Base-by-base conservation (phyloP, 2,113 vertebrate genomes). In the Megaceryle torquata region DNA sequence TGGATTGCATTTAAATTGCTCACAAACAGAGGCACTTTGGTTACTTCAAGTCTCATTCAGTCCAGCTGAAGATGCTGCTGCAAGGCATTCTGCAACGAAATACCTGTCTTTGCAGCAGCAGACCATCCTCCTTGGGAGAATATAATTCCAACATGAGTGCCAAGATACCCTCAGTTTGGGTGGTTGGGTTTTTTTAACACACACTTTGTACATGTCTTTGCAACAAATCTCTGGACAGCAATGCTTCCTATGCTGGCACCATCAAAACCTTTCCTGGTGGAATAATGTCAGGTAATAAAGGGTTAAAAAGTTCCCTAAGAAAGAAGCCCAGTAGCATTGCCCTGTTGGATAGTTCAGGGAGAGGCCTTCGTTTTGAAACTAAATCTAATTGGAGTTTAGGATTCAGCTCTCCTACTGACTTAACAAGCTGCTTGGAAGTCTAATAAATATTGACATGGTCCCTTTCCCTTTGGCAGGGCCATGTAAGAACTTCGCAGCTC, bases 361-460 rank as follows among this genome's bases (percentile, higher is more conserved):
- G 46, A 82, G 26, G 14, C 11, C 29, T 82, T 93, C 43, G 28
- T 69, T 91, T 96, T 88, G 88, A 88, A 97, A 95, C 82, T 65
- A 93, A 93, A 96, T 91, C 76, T 96, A 82, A 93, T 82, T 87
- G 85, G 63, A 93, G 25, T 84, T 89, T 97, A 82, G 82, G 91
- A 96, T 96, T 97, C 91, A 92, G 61, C 70, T 94, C 82, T 82
- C 76, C 89, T 94, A 80, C 63, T 68, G 87, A 90, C 84, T 95
- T 96, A 96, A 91, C 76, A 75, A 94, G 87, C 57, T 93, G 63
- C 75, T 92, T 51, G 69, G 43, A 91, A 72, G 56, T 44, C 78
- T 96, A 94, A 96, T 91, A 95, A 97, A 95, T 97, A 95, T 88
- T 96, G 94, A 95, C 86, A 59, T 56, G 56, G 72, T 94, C 35